A percentile compares a stretch with the other conserved stretches of the same genome.
phyloP scores from a whole-genome alignment of 1,140 invertebrate species.

The Scylla paramamosain region DNA sequence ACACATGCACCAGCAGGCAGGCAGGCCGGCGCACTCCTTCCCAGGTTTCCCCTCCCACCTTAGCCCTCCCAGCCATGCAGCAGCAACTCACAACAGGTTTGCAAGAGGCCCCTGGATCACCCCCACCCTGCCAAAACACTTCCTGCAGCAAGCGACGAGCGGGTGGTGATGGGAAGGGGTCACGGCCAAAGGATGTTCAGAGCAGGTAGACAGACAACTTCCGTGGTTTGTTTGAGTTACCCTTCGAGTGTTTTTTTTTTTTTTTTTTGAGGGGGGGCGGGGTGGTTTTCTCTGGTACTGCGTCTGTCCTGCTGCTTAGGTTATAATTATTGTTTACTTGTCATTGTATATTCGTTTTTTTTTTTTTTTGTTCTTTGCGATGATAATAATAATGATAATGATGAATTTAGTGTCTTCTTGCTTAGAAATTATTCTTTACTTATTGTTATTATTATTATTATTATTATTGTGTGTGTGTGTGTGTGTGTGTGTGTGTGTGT shows the following conservation, averaged over 20 bases:
- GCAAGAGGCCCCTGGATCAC: no score
- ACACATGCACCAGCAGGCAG: no score
- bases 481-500: no score
- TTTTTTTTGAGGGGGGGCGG: no score
- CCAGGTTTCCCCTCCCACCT: no score
- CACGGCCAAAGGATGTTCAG: background rate
- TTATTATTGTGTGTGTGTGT: no score
- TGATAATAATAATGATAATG: background rate
- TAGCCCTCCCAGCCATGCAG: no score
- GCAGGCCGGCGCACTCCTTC: no score
- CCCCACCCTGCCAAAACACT: no score
- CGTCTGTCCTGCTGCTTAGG: background rate
- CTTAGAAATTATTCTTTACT: no score
- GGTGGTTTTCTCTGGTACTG: background rate
- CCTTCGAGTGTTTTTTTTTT: background rate
- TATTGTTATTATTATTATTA: no score
- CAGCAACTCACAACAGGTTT: no score
- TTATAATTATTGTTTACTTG: background rate
- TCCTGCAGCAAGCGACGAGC: background rate
- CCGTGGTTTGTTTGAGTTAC: background rate
- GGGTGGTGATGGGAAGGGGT: background rate
- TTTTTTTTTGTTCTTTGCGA: background rate
- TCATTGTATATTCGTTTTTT: background rate
- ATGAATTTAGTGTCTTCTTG: background rate
- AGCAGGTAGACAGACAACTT: background rate